Percentiles rank a stretch among this genome's conserved stretches.
These are phyloP conservation scores for Prenolepis imparis DNA, from an alignment of 2,888 invertebrate species.

Conservation along the genomic window DNA sequence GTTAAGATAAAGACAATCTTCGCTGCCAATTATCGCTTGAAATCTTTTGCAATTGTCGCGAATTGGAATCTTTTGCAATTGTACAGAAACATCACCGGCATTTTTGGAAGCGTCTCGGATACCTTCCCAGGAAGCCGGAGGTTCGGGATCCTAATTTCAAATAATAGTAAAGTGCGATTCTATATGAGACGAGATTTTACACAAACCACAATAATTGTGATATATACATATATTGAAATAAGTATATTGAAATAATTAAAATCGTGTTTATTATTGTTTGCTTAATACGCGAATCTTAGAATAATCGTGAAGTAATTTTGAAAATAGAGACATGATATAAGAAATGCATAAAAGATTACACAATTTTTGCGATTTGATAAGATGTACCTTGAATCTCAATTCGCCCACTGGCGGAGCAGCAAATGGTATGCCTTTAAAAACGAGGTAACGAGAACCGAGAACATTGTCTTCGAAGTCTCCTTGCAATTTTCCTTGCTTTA, in stretches of 20 bases:
- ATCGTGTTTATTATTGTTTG: background rate
- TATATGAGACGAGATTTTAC: background rate
- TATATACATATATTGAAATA: background rate
- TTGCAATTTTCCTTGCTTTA: constrained; percentile 81
- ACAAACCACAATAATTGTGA: no score
- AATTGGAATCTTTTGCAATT: no score
- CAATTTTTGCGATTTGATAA: background rate
- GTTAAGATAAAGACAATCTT: constrained; percentile 80
- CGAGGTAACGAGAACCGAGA: constrained; percentile 77
- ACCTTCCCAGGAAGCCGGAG: constrained; percentile 85
- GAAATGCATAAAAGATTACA: constrained; percentile 76
- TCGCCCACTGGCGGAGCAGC: constrained; percentile 84
- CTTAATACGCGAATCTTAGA: background rate
- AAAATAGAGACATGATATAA: constrained; percentile 78
- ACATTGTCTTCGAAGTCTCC: constrained; percentile 77
- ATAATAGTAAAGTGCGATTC: background rate
- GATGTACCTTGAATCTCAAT: constrained; percentile 84
- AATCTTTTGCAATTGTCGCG: no score
- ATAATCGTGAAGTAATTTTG: background rate
- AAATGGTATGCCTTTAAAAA: constrained; percentile 84
- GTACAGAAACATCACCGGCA: constrained; percentile 78
- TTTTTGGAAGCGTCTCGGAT: constrained; percentile 85
- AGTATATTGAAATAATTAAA: background rate
- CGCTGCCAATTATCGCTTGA: constrained; percentile 63
- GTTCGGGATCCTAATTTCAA: constrained; percentile 83